phyloP scores from a whole-genome alignment of 2,797 vertebrate genomes.

The Sebastes oblongus region DNA sequence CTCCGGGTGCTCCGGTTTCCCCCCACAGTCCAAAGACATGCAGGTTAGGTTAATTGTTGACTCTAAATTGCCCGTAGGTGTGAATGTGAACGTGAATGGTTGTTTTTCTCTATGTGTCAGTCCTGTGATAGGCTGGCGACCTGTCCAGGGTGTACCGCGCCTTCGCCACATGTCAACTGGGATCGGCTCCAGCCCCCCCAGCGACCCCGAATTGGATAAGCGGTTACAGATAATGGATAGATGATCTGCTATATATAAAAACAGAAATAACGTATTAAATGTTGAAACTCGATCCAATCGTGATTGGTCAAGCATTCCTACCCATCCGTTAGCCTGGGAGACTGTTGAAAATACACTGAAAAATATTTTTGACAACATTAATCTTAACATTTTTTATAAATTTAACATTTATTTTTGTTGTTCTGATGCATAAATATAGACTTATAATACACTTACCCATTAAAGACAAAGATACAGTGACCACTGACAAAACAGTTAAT shows the following conservation, averaged over 20 bases:
- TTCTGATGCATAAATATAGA: constrained; percentile 1
- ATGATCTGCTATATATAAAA: neutral
- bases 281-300: neutral
- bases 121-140: too few species aligned
- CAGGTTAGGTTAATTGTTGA: too few species aligned
- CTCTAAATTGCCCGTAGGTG: too few species aligned
- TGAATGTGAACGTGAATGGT: too few species aligned
- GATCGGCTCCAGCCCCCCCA: too few species aligned
- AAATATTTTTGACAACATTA: neutral
- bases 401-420: neutral
- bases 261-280: neutral
- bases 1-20: too few species aligned
- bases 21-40: too few species aligned
- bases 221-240: too few species aligned
- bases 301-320: constrained; percentile 1
- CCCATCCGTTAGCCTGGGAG: constrained; percentile 10
- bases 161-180: too few species aligned
- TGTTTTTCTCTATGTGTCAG: too few species aligned
- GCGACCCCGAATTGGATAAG: too few species aligned
- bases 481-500: constrained; percentile 55
- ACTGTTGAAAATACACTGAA: constrained; percentile 9
- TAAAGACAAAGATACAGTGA: constrained; percentile 52
- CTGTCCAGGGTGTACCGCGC: too few species aligned
- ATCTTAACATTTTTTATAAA: neutral
- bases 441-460: constrained; percentile 58